These are phyloP conservation scores for Sepioteuthis lessoniana DNA, from an alignment of 2,888 invertebrate genomes.

Conservation along the genomic window DNA sequence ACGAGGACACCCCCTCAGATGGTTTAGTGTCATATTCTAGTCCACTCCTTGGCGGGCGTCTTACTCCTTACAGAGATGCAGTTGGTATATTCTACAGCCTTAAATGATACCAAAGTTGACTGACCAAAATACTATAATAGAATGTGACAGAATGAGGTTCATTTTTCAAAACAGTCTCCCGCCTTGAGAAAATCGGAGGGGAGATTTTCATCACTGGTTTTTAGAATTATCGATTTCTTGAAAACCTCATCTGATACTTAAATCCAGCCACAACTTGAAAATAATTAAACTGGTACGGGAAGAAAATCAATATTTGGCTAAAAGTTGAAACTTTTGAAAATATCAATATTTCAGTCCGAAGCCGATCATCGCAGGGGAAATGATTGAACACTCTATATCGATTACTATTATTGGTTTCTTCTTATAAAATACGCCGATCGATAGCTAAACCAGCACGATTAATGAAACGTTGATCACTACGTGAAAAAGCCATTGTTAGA, in stretches of 20 bases:
- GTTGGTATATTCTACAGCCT: too few species aligned
- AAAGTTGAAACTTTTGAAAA: background rate
- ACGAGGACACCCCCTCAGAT: too few species aligned
- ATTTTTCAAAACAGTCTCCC: too few species aligned
- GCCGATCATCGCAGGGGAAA: constrained; percentile 2
- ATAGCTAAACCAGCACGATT: background rate
- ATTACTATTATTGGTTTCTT: background rate
- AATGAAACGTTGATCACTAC: background rate
- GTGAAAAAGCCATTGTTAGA: background rate
- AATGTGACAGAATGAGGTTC: too few species aligned
- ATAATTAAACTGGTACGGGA: background rate
- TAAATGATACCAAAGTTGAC: too few species aligned
- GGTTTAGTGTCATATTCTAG: too few species aligned
- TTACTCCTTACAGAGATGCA: too few species aligned
- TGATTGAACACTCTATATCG: background rate
- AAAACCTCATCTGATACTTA: background rate
- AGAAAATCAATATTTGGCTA: background rate
- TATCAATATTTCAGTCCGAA: background rate
- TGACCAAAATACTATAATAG: too few species aligned
- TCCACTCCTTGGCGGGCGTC: too few species aligned
- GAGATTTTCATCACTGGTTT: background rate
- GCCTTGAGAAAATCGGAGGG: too few species aligned
- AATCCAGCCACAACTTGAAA: background rate
- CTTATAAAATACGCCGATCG: background rate
- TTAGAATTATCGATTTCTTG: background rate